phyloP scores from a whole-genome alignment of 2,888 invertebrate genomes.

The Isoperla grammatica region DNA sequence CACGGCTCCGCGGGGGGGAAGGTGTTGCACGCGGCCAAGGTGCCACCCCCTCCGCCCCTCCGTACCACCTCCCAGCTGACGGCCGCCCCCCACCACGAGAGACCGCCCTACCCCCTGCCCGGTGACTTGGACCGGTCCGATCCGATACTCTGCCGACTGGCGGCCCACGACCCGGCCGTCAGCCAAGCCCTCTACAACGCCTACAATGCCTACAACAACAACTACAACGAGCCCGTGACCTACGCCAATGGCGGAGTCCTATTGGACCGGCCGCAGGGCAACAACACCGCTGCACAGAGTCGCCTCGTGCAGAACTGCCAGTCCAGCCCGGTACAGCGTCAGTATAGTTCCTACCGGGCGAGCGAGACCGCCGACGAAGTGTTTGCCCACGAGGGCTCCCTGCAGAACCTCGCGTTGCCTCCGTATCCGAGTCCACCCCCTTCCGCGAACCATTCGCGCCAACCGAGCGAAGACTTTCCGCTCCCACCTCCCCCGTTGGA shows the following conservation, averaged over 20 bases:
- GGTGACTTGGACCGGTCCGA: not conserved
- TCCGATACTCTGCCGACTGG: not conserved
- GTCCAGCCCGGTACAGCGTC: no score
- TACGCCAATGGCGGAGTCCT: conserved; percentile 44
- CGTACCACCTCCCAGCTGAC: conserved; percentile 80
- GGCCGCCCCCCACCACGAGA: conserved; percentile 44
- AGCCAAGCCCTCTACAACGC: no score
- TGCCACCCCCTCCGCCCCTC: conserved; percentile 72
- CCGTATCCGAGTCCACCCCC: conserved; percentile 76
- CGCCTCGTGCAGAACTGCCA: no score
- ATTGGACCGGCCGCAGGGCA: not conserved
- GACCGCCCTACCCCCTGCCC: conserved; percentile 44
- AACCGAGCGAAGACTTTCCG: conserved; percentile 84
- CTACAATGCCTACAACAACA: conserved; percentile 38
- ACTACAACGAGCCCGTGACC: conserved; percentile 43
- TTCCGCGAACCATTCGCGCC: conserved; percentile 74
- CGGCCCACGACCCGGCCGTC: not conserved
- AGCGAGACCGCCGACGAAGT: no score
- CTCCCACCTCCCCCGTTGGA: conserved; percentile 60
- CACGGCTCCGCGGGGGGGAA: conserved; percentile 78
- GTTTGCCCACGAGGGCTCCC: not conserved
- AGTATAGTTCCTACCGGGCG: no score
- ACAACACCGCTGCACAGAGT: no score
- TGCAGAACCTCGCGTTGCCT: conserved; percentile 54
- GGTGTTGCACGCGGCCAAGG: conserved; percentile 75